phyloP scores from a whole-genome alignment of 2,888 invertebrate genomes.

The Amphipyra tragopoginis region DNA sequence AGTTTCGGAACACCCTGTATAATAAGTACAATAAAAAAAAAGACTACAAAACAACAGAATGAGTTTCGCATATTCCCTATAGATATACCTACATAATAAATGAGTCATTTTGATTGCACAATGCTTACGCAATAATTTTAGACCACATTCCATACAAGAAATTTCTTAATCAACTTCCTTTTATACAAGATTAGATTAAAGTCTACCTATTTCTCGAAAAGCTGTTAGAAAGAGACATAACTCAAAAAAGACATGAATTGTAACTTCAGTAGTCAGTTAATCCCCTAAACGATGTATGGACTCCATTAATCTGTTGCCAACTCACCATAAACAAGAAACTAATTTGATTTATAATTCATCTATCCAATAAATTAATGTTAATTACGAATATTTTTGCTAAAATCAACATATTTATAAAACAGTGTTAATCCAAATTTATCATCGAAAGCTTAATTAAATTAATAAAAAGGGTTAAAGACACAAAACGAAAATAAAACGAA shows the following conservation, averaged over 20 bases:
- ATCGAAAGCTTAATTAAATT: conserved; percentile 49
- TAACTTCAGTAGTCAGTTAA: conserved; percentile 50
- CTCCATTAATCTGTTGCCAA: conserved; percentile 51
- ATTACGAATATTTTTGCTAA: conserved; percentile 48
- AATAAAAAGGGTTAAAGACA: conserved; percentile 60
- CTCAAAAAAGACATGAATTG: conserved; percentile 42
- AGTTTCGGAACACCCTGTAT: no score
- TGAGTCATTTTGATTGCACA: conserved; percentile 32
- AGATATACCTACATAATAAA: background rate
- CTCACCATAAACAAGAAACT: conserved; percentile 29
- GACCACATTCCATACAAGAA: conserved; percentile 39
- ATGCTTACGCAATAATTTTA: conserved; percentile 33
- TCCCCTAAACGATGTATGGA: conserved; percentile 48
- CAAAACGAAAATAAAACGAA: conserved; percentile 73
- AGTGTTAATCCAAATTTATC: conserved; percentile 55
- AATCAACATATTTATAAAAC: conserved; percentile 56
- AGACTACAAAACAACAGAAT: background rate
- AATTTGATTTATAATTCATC: conserved; percentile 47
- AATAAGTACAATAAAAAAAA: no score
- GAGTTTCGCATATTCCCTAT: background rate
- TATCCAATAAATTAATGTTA: conserved; percentile 46
- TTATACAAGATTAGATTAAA: conserved; percentile 24
- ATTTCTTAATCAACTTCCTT: conserved; percentile 43
- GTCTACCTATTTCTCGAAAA: conserved; percentile 32
- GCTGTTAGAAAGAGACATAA: conserved; percentile 28